These are phyloP conservation scores for Eucera pruinosa DNA, from an alignment of 2,888 invertebrate genomes.

Conservation along the genomic window DNA sequence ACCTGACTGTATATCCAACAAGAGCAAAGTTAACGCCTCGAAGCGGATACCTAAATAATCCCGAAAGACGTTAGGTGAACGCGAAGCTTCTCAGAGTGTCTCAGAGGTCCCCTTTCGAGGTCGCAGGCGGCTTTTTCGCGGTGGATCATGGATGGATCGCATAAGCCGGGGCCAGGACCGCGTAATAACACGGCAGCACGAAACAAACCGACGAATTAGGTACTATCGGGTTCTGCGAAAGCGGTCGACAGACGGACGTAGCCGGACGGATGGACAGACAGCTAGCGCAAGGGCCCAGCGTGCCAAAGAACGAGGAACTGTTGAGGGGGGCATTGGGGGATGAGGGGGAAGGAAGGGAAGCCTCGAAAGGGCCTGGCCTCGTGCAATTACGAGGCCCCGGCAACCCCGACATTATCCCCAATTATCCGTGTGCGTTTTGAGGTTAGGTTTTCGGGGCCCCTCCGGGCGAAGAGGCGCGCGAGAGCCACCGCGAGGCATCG, in stretches of 20 bases:
- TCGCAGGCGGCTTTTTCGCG: conserved; percentile 58
- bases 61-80: conserved; percentile 15
- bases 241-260: conserved; percentile 77
- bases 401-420: conserved; percentile 83
- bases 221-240: conserved; percentile 80
- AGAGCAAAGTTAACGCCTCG: conserved; percentile 5
- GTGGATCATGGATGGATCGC: conserved; percentile 58
- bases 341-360: conserved; percentile 58
- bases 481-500: conserved; percentile 75
- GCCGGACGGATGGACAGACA: conserved; percentile 69
- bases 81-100: conserved; percentile 26
- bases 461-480: conserved; percentile 67
- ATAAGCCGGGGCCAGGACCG: conserved; percentile 63
- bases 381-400: conserved; percentile 81
- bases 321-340: conserved; percentile 37
- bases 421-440: conserved; percentile 83
- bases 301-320: conserved; percentile 64
- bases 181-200: conserved; percentile 81
- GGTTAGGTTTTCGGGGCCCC: conserved; percentile 80
- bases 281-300: conserved; percentile 69
- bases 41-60: background rate
- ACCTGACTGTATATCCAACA: background rate
- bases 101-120: conserved; percentile 53
- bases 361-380: conserved; percentile 75
- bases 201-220: conserved; percentile 81